These are phyloP conservation scores for Leuciscus waleckii DNA, from an alignment of 2,797 vertebrate species.

Conservation along the genomic window DNA sequence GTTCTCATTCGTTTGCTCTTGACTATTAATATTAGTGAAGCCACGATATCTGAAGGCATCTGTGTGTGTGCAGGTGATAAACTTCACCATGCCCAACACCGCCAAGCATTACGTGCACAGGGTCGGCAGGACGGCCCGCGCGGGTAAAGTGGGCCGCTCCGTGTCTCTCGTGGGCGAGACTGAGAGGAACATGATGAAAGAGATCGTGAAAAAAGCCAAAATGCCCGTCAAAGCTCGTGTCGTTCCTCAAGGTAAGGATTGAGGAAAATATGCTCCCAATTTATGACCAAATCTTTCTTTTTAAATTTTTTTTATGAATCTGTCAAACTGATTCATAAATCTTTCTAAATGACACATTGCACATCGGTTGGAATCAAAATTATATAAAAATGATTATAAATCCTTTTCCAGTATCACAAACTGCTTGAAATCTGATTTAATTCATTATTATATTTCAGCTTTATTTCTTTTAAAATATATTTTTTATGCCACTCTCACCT, in stretches of 20 bases:
- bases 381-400: neutral
- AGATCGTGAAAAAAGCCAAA: conserved; percentile 91
- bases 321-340: neutral
- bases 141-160: conserved; percentile 89
- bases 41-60: neutral
- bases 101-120: conserved; percentile 95
- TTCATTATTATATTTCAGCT: neutral
- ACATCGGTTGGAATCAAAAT: neutral
- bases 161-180: conserved; percentile 94
- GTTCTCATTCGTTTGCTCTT: conserved; percentile 38
- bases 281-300: neutral
- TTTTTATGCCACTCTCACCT: conserved; percentile 73
- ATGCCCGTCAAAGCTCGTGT: conserved; percentile 90
- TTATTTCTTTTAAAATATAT: no score
- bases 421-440: neutral
- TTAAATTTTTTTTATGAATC: neutral
- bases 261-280: neutral
- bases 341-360: neutral
- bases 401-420: neutral
- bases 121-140: conserved; percentile 92
- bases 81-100: conserved; percentile 98
- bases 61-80: conserved; percentile 85
- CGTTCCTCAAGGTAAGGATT: conserved; percentile 85
- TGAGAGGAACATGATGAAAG: conserved; percentile 93
- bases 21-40: neutral